These are phyloP conservation scores for Melanostigma gelatinosum DNA, from an alignment of 2,113 vertebrate genomes.

Conservation along the genomic window DNA sequence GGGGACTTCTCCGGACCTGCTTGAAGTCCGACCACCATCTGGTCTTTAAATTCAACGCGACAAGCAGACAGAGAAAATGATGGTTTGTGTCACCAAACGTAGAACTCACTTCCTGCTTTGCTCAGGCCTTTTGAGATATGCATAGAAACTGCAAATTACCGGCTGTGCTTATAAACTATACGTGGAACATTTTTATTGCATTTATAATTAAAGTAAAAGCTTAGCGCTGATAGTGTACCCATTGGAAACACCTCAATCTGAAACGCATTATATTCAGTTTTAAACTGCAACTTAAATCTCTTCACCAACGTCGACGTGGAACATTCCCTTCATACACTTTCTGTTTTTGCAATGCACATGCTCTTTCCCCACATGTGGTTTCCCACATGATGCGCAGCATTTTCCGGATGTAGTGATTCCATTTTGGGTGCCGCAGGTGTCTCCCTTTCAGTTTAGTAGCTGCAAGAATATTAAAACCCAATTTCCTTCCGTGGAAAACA, in stretches of 20 bases:
- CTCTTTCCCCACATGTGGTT: not conserved
- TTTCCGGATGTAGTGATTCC: not conserved
- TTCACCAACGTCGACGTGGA: not conserved
- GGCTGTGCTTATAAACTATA: not conserved
- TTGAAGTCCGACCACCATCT: constrained; percentile 9
- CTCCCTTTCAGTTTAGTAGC: not conserved
- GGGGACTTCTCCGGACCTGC: constrained; percentile 10
- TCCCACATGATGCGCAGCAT: not conserved
- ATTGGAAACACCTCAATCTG: not conserved
- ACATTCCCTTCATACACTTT: not conserved
- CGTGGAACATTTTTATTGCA: not conserved
- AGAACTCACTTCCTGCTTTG: not conserved
- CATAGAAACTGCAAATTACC: not conserved
- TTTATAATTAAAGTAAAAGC: not conserved
- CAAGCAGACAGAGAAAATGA: not conserved
- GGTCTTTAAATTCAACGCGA: constrained; percentile 35
- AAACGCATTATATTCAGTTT: not conserved
- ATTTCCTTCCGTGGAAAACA: not conserved
- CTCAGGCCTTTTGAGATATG: constrained; percentile 16
- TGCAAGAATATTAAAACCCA: not conserved
- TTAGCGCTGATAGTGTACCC: not conserved
- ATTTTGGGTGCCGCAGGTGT: not conserved
- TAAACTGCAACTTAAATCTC: not conserved
- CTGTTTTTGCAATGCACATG: not conserved
- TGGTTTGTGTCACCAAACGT: not conserved